A percentile compares a stretch with the other conserved stretches of the same genome.
These are phyloP conservation scores for Glossophaga mutica DNA, from an alignment of 2,797 vertebrate genomes.

Conservation along the genomic window DNA sequence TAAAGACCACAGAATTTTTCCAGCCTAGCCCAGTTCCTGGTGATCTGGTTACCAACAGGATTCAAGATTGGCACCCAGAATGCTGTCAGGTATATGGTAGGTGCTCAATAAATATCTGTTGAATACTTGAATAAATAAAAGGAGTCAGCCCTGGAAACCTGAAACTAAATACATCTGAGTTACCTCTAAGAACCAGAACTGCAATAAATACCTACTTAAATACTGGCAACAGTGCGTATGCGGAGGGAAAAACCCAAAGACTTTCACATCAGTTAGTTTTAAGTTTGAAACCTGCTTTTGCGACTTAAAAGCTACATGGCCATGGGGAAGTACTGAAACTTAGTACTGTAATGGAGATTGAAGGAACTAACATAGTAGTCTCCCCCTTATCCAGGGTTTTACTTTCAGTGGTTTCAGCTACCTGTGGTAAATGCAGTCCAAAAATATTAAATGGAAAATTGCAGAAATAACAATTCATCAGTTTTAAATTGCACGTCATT, in stretches of 20 bases:
- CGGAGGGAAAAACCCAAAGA: neutral
- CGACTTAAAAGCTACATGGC: neutral
- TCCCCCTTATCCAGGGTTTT: neutral
- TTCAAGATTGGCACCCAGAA: neutral
- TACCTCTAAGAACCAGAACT: conserved; percentile 37
- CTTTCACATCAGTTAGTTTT: neutral
- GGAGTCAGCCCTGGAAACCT: neutral
- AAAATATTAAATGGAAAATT: neutral
- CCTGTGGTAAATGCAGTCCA: neutral
- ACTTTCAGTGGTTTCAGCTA: neutral
- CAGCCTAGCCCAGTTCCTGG: neutral
- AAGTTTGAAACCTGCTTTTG: conserved; percentile 37
- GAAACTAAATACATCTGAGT: conserved; percentile 19
- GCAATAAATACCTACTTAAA: neutral
- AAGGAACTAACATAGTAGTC: neutral
- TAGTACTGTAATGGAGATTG: neutral
- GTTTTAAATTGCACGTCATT: neutral
- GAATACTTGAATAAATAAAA: conserved; percentile 35
- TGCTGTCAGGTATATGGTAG: neutral
- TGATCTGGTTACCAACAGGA: neutral
- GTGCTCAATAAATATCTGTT: neutral
- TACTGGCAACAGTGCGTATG: neutral
- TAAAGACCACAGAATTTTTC: neutral
- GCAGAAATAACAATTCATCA: neutral
- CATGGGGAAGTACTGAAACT: neutral